Base-by-base conservation (phyloP, 1,140 invertebrate genomes). In the Ceratitis capitata region DNA sequence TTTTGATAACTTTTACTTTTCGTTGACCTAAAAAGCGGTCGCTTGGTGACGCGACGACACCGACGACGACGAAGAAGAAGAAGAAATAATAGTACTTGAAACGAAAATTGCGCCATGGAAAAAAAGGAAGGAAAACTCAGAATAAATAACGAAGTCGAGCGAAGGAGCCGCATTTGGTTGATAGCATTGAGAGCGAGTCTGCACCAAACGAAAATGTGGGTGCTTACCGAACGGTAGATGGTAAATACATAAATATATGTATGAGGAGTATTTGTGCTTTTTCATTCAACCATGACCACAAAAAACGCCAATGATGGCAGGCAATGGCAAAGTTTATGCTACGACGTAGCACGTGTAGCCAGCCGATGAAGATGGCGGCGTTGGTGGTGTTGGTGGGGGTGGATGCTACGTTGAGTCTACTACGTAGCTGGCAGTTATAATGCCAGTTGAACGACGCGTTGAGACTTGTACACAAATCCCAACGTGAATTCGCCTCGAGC, bases 1-100 rank as follows among this genome's bases (percentile, higher is more conserved):
- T 83, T 83, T 83, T 53, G 82, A 83, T 32, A 83, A 83, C 82
- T 83, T 83, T 83, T 83, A 83, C 82, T 83, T 83, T 83, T 83
- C 82, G 51, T 83, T 83, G 82, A 83, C 82, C 82, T 83, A 83
- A 83, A 83, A 83, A 83, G 14, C 47, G n/a, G 29, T 83, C 53
- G 16, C 26, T 14, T 32, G 16, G n/a, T n/a, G n/a, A n/a, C n/a
- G n/a, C n/a, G n/a, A n/a, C n/a, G n/a, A n/a, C n/a, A n/a, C n/a
- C 19, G 42, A 78, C 39, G 69, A 16, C 10, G 10, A 78, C 39
- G 35, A 35, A 6, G 23, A 56, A 61, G 26, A 26, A 61, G 29
- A 61, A 61, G 19, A 23, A 5, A 12, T 26, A 42, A 49, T 69
- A 35, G 26, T 39, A 14, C 9, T 29, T 29, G 19, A 4, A 39